These are phyloP conservation scores for Mya arenaria DNA, from an alignment of 1,140 invertebrate genomes.

Conservation along the genomic window DNA sequence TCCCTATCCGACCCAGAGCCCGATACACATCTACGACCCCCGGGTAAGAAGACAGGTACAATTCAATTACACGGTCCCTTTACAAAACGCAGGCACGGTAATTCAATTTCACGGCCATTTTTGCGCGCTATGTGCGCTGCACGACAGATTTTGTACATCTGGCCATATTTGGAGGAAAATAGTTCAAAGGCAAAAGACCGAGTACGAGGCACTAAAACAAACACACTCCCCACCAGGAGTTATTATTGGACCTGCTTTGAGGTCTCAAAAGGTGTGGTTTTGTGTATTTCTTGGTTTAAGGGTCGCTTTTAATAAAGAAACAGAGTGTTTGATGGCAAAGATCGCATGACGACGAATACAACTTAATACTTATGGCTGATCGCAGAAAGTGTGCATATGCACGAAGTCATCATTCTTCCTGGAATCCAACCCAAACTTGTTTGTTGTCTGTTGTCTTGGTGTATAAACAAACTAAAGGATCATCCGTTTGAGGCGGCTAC, in stretches of 20 bases:
- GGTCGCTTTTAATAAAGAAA: too few species aligned
- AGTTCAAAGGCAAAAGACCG: slow-evolving; percentile 22
- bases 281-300: too few species aligned
- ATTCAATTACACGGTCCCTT: slow-evolving; percentile 35
- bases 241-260: neutral
- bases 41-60: slow-evolving; percentile 28
- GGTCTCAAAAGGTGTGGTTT: neutral
- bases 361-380: too few species aligned
- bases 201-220: slow-evolving; percentile 13
- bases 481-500: too few species aligned
- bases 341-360: too few species aligned
- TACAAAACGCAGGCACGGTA: slow-evolving; percentile 35
- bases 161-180: slow-evolving; percentile 29
- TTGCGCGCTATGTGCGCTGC: slow-evolving; percentile 22
- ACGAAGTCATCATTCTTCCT: too few species aligned
- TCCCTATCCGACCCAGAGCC: too few species aligned
- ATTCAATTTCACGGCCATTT: slow-evolving; percentile 45
- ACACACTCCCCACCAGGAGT: slow-evolving; percentile 3
- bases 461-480: too few species aligned
- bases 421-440: too few species aligned
- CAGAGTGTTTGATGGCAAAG: too few species aligned
- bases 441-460: too few species aligned
- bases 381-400: too few species aligned
- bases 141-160: slow-evolving; percentile 51
- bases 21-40: neutral